Conservation (phyloP, 2,888 invertebrate species). For the Branchellion lobata region DNA sequence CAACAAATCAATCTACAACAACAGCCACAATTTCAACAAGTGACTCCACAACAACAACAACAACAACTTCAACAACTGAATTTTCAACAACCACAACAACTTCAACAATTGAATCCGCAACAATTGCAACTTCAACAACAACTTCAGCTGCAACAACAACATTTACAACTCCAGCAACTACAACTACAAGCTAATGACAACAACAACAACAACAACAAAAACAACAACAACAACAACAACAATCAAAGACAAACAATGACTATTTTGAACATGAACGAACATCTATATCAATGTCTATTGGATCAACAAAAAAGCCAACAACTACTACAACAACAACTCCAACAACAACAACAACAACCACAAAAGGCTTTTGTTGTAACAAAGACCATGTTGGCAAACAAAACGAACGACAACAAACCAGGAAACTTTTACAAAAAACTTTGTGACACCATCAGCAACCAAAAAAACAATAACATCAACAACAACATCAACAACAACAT, state of each 20-base stretch:
- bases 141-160: too few species aligned
- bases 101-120: too few species aligned
- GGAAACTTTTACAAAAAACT: background rate
- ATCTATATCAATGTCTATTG: background rate
- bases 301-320: background rate
- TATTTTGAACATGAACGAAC: too few species aligned
- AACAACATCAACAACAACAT: background rate
- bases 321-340: constrained; percentile 8
- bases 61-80: constrained; percentile 15
- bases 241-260: too few species aligned
- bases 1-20: background rate
- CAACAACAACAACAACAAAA: too few species aligned
- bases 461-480: background rate
- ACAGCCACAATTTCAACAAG: background rate
- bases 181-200: too few species aligned
- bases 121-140: too few species aligned
- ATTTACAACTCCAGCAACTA: too few species aligned
- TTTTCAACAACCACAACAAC: too few species aligned
- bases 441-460: background rate
- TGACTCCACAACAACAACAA: background rate
- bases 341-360: too few species aligned
- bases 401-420: background rate
- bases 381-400: background rate
- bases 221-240: too few species aligned
- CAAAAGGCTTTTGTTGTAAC: too few species aligned